phyloP scores from a whole-genome alignment of 2,113 vertebrate genomes.

The Alligator mississippiensis region DNA sequence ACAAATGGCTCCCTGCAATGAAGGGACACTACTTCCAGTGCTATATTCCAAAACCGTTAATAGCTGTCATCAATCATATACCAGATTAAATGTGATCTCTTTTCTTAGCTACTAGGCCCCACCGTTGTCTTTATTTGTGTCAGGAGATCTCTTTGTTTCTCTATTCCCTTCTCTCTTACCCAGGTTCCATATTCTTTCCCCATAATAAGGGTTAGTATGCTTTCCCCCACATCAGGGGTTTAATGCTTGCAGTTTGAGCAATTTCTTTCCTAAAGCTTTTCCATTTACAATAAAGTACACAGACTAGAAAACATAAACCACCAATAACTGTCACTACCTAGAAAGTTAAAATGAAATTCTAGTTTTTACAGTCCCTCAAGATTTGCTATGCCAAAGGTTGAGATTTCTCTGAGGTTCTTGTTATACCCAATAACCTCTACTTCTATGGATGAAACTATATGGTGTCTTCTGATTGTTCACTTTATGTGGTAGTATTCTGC shows the following conservation, averaged over 20 bases:
- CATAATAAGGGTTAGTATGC: neutral
- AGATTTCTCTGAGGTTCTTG: constrained; percentile 44
- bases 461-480: neutral
- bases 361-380: constrained; percentile 26
- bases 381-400: constrained; percentile 17
- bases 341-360: constrained; percentile 51
- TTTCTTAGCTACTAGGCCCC: too few relatives aligned
- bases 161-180: neutral
- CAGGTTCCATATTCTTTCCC: accelerated
- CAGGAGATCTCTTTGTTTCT: neutral
- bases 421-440: neutral
- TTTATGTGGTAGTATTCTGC: constrained; percentile 9
- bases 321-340: neutral
- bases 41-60: neutral
- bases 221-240: constrained; percentile 9
- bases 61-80: neutral
- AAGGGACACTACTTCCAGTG: too few relatives aligned
- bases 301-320: constrained; percentile 31
- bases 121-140: neutral
- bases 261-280: constrained; percentile 32
- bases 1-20: too few relatives aligned
- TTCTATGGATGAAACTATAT: neutral
- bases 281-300: constrained; percentile 17
- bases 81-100: neutral
- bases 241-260: neutral